Evolutionary conservation across 2,888 invertebrate genomes (phyloP), one percentile per base, ranked within the genome.

Genomic region (Agrotis exclamationis): DNA sequence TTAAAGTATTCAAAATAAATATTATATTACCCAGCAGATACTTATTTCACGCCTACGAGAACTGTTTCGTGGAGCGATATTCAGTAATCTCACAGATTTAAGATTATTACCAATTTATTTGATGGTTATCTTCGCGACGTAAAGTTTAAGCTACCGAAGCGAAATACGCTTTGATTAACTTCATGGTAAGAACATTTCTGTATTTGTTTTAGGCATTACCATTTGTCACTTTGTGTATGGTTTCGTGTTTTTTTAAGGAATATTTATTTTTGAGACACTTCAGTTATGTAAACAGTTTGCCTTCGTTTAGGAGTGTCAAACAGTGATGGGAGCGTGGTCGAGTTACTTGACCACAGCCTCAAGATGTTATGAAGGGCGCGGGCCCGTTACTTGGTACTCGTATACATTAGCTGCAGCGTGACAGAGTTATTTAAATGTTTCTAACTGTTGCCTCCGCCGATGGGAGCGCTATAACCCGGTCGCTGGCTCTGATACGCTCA

Each of bases 391-490:
- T 86, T 87, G 85, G 86, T 88, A 83, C 90, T 89, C 86, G 88
- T 90, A 88, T 88, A 90, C 88, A 92, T 93, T 91, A 92, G 88
- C 86, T 76, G 83, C 89, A 88, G 88, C 94, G 90, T 93, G 92
- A 93, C 92, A 93, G 92, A 91, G 90, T 91, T 93, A 94, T 94
- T 94, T 94, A 93, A 93, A 94, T 93, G 90, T 88, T 88, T 91
- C 85, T 94, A 93, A 94, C 94, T 92, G 94, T 93, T 87, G 85
- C 87, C 83, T 85, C 70, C 77, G 84, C 83, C 87, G 90, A 89
- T 90, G 88, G 85, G 88, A 91, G 89, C 86, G 86, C 85, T 86
- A 87, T 93, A 92, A 93, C 91, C 90, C 88, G 90, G 93, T 90
- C 90, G 89, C 88, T 87, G 87, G 81, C 87, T 86, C 81, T 80